Evolutionary conservation across 1,140 invertebrate genomes (phyloP).

Genomic region (Drosophila nannoptera): DNA sequence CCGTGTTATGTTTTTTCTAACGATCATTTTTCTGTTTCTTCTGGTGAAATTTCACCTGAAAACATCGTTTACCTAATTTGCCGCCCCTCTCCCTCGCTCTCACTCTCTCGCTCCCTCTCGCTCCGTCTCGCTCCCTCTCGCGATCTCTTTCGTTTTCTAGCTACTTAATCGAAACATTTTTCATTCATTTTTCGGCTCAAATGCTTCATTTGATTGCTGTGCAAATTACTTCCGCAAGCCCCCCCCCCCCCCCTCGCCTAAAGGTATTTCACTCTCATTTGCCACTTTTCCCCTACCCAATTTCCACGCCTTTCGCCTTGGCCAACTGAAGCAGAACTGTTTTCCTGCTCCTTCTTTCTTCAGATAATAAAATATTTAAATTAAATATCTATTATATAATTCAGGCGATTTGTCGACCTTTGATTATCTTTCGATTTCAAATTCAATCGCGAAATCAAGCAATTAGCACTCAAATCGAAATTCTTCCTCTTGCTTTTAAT

Average conservation of each 20-base stretch:
- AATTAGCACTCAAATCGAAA: background rate
- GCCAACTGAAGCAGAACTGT: background rate
- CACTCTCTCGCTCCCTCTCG: background rate
- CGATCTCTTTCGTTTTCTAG: too few relatives aligned
- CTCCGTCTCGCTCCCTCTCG: too few relatives aligned
- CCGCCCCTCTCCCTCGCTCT: background rate
- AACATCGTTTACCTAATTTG: background rate
- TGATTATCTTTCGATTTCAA: background rate
- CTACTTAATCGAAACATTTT: background rate
- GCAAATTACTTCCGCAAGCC: too few relatives aligned
- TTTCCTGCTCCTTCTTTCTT: background rate
- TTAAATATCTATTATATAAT: constrained; percentile 3
- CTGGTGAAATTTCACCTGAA: background rate
- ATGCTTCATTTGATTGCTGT: background rate
- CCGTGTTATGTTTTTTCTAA: background rate
- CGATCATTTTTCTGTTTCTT: background rate
- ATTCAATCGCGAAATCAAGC: background rate
- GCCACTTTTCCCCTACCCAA: too few relatives aligned
- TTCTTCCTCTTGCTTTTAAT: background rate
- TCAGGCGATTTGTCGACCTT: background rate
- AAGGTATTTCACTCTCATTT: background rate
- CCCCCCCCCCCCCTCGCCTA: background rate
- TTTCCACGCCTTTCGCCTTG: too few relatives aligned
- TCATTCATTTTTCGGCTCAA: background rate
- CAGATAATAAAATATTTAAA: background rate